Evolutionary conservation across 2,888 invertebrate genomes (phyloP), one percentile per base, ranked within the genome.

Genomic region (Cynaeus angustus): DNA sequence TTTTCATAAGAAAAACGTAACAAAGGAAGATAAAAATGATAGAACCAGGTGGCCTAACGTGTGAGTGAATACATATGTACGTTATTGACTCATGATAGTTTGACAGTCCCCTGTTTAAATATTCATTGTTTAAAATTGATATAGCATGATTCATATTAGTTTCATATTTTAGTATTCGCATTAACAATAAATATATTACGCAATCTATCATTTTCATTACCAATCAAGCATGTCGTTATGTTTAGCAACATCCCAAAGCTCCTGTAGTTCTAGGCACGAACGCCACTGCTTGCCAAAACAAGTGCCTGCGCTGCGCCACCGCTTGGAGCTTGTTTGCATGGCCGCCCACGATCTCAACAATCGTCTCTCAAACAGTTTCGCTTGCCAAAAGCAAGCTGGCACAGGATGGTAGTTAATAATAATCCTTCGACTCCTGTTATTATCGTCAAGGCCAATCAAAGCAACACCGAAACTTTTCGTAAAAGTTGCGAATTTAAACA

Each of bases 321-420:
- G 16, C n/a, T 21, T 21, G 21, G 21, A 21, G 21, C 21, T 21
- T 21, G 56, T 56, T 56, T 41, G 56, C 56, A 43, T 26, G 43
- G 56, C 56, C 10, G 43, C 41, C 43, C 56, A 41, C 56, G 56
- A 56, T n/a, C 46, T 9, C 5, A 13, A 16, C 48, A n/a, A 48
- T 26, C 16, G 21, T 21, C 21, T 21, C 21, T 21, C 21, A 1
- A 26, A 48, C 12, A 21, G 21, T 16, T 21, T 26, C 50, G 14
- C 50, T 50, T 65, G 52, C 65, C 65, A 65, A 53, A 65, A 50
- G 12, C 43, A 10, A 48, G 48, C 50, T 61, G 50, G 61, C 61
- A 61, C 48, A 33, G 48, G 37, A 28, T 33, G 26, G 33, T 7
- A 16, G 14, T 33, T 37, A 38, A 33, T 61, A 56, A 56, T 56